Conservation (phyloP, 2,797 vertebrate species). For the Manis javanica region DNA sequence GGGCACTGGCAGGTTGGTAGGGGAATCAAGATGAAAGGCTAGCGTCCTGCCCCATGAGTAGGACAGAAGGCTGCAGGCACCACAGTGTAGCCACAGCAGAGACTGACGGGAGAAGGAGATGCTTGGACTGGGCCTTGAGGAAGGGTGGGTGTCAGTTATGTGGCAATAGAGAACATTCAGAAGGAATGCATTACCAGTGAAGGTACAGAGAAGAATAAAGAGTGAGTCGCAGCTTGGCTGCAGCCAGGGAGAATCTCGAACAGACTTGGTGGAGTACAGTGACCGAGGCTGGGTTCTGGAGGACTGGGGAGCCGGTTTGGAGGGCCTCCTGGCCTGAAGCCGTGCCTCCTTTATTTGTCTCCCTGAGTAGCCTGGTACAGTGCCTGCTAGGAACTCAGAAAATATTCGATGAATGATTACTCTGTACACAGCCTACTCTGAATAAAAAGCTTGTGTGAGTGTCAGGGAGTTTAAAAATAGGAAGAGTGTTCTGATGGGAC, state of each 20-base stretch:
- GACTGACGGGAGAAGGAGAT: not conserved
- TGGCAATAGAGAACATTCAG: rapidly evolving
- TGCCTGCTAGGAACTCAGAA: not conserved
- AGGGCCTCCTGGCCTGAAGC: not conserved
- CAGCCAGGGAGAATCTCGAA: not conserved
- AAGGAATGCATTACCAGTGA: not conserved
- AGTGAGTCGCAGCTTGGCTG: rapidly evolving
- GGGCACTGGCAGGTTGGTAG: not conserved
- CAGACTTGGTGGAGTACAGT: not conserved
- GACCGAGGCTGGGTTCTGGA: not conserved
- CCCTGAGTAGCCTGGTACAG: not conserved
- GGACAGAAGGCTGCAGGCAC: not conserved
- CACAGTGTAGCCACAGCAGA: too few relatives aligned
- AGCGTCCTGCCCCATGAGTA: not conserved
- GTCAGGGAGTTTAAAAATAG: not conserved
- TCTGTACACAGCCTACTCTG: not conserved
- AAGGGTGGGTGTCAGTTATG: too few relatives aligned
- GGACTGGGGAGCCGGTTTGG: not conserved
- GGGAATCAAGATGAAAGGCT: not conserved
- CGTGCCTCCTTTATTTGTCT: not conserved
- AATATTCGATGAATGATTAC: not conserved
- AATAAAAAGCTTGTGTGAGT: not conserved
- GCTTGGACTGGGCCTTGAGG: not conserved
- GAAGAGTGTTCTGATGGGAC: not conserved
- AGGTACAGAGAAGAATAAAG: not conserved